A percentile compares a stretch with the other conserved stretches of the same genome.
Conservation (phyloP, 2,888 invertebrate genomes). For the Rugalucina vietnamica region DNA sequence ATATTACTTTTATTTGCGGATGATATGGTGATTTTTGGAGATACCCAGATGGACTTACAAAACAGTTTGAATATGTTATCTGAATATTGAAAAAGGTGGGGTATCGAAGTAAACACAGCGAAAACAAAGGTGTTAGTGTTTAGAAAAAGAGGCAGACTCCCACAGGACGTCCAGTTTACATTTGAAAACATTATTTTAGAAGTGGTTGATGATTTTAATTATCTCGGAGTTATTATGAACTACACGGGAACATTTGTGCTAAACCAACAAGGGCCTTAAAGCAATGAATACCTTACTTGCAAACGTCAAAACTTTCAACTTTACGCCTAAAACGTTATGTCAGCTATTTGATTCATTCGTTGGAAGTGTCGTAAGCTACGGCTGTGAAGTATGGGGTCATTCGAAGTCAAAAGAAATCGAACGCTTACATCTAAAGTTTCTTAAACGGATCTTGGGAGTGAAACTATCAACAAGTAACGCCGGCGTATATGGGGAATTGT, state of each 20-base stretch:
- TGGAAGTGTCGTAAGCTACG: not conserved
- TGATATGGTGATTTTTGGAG: not conserved
- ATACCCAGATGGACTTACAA: no score
- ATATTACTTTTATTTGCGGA: not conserved
- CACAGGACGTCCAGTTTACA: not conserved
- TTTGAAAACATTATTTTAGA: not conserved
- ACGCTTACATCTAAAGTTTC: not conserved
- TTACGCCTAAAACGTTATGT: not conserved
- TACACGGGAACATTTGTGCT: not conserved
- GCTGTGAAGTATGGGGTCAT: not conserved
- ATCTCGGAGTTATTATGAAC: not conserved
- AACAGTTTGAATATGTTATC: not conserved
- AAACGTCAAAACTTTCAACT: not conserved
- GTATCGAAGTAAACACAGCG: not conserved
- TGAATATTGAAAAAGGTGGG: not conserved
- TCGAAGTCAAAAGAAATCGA: not conserved
- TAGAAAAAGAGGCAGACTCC: not conserved
- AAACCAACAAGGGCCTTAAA: not conserved
- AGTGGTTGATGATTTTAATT: not conserved
- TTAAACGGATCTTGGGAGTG: not conserved
- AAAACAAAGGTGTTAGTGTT: not conserved
- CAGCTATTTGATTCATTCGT: not conserved
- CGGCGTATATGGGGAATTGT: not conserved
- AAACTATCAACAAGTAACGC: not conserved
- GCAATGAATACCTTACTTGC: not conserved